Percentiles rank a stretch among this genome's conserved stretches.
phyloP scores from a whole-genome alignment of 2,888 invertebrate species.

The Invenusta paracnida region DNA sequence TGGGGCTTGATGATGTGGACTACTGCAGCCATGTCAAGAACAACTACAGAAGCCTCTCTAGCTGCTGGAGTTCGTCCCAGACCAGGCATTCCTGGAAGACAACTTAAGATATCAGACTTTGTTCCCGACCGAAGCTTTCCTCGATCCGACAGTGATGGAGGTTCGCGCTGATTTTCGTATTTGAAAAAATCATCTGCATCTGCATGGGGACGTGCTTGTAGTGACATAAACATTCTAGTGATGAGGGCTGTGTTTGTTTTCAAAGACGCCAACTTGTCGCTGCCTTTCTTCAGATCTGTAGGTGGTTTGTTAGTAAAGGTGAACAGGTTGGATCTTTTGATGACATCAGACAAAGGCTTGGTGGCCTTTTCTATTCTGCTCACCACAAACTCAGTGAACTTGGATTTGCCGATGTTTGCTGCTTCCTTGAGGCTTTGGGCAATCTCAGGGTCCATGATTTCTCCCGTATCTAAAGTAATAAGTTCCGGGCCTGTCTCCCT shows the following conservation, averaged over 20 bases:
- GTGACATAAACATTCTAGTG: conserved; percentile 37
- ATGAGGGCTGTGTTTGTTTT: conserved; percentile 31
- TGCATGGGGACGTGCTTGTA: conserved; percentile 32
- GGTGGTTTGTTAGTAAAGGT: conserved; percentile 35
- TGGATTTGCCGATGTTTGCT: conserved; percentile 30
- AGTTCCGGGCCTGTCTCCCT: conserved; percentile 34
- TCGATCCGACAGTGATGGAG: conserved; percentile 18
- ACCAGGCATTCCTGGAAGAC: conserved; percentile 25
- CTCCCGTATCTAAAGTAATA: conserved; percentile 34
- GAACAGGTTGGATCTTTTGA: conserved; percentile 11
- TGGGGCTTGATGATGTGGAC: conserved; percentile 35
- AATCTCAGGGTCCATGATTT: conserved; percentile 36
- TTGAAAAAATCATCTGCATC: conserved; percentile 29
- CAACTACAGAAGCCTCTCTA: conserved; percentile 9
- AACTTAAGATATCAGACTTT: conserved; percentile 27
- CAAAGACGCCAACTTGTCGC: conserved; percentile 32
- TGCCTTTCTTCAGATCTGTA: conserved; percentile 35
- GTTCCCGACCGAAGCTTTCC: conserved; percentile 29
- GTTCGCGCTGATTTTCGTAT: conserved; percentile 14
- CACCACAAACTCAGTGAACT: conserved; percentile 22
- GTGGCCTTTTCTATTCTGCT: conserved; percentile 35
- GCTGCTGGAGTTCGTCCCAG: conserved; percentile 39
- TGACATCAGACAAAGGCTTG: conserved; percentile 34
- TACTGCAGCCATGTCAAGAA: conserved; percentile 32
- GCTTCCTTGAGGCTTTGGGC: conserved; percentile 33